These are phyloP conservation scores for Bathynomus jamesi DNA, from an alignment of 1,140 invertebrate genomes.

Conservation along the genomic window DNA sequence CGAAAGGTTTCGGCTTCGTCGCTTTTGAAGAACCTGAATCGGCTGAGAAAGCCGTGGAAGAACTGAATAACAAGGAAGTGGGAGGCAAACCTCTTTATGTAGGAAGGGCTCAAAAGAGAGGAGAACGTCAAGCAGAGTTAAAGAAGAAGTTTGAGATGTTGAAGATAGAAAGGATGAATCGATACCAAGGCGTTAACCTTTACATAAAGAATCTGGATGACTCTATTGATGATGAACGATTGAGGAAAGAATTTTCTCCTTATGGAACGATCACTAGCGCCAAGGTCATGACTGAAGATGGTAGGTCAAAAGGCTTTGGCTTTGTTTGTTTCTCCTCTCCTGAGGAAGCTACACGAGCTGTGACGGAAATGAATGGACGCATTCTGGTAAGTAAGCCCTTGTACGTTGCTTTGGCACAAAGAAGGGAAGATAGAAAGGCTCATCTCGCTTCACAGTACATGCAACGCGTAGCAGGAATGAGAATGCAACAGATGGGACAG, in stretches of 20 bases:
- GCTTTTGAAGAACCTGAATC: slow-evolving; percentile 94
- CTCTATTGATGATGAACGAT: slow-evolving; percentile 87
- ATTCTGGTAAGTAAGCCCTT: slow-evolving; percentile 94
- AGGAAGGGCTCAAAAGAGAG: slow-evolving; percentile 96
- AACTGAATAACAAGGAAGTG: slow-evolving; percentile 68
- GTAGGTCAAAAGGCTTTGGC: slow-evolving; percentile 89
- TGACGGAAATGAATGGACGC: slow-evolving; percentile 97
- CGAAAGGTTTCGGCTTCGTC: slow-evolving; percentile 93
- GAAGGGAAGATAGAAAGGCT: slow-evolving; percentile 96
- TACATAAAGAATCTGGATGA: slow-evolving; percentile 99
- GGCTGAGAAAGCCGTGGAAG: slow-evolving; percentile 84
- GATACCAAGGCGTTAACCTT: slow-evolving; percentile 83
- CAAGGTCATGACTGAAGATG: slow-evolving; percentile 50
- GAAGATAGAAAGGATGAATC: slow-evolving; percentile 87
- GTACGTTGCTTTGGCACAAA: slow-evolving; percentile 95
- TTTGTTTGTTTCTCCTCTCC: slow-evolving; percentile 99
- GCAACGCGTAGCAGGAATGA: slow-evolving; percentile 90
- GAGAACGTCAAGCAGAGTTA: slow-evolving; percentile 91
- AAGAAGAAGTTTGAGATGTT: slow-evolving; percentile 90
- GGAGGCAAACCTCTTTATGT: slow-evolving; percentile 64
- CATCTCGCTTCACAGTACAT: slow-evolving; percentile 96
- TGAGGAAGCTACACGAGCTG: slow-evolving; percentile 97
- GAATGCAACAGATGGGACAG: slow-evolving; percentile 62
- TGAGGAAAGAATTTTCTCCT: slow-evolving; percentile 85
- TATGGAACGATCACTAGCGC: slow-evolving; percentile 96